Base-by-base conservation (phyloP, 2,113 vertebrate genomes). In the Holacanthus passer region DNA sequence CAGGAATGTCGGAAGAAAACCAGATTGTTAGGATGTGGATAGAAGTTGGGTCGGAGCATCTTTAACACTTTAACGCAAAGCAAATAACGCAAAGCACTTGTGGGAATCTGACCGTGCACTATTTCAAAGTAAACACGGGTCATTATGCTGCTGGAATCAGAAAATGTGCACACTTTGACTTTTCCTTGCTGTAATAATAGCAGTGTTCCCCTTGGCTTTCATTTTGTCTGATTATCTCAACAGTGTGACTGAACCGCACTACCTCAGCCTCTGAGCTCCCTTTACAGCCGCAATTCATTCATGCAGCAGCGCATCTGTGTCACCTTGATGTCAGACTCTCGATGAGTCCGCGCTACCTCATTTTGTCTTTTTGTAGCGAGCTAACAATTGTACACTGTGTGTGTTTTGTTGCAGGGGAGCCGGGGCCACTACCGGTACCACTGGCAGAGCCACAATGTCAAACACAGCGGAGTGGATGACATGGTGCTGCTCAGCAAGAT, bases 391-490 rank as follows among this genome's bases (percentile, higher is more conserved):
- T 50, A 47, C 52, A 9, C 83, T 85, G 73, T 92, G 7, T 88
- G 66, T 91, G 53, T 79, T 89, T 81, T 93, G 77, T 92, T 92
- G 67, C 92, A 99, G 98, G 98, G 98, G 88, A 99, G 98, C 95
- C 98, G 97, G 94, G 97, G 97, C 13, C 97, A 98, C 89, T 97
- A 96, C 93, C 96, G 96, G 66, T 99, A 99, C 87, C 98, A 99
- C 94, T 99, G 98, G 98, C 98, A 99, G 95, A 99, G 98, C 91
- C 97, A 99, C 96, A 98, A 99, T 95, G 97, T 99, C 91, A 99
- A 99, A 90, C 97, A 97, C 48, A 99, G 98, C 0, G 98, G 98
- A 0, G 97, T 99, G 96, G 98, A 99, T 3, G 98, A 99, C 87
- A 99, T 99, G 98, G 98, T 99, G 75, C 95, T 99, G 53, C 97